Base-by-base conservation (phyloP, 2,797 vertebrate species). In the Malacoraja senta region DNA sequence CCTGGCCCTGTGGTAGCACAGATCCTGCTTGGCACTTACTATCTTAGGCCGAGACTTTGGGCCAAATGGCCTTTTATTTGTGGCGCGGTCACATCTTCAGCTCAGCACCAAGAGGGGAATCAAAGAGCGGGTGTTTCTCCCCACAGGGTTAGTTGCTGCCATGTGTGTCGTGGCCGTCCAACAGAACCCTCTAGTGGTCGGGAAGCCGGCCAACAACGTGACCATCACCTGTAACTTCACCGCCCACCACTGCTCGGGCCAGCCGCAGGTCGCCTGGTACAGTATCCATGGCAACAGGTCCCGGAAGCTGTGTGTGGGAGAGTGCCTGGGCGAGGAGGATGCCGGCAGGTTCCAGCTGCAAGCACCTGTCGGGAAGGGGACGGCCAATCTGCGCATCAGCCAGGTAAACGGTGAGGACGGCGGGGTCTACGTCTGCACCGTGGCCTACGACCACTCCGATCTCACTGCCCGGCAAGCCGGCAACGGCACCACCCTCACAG, bases 351-450 rank as follows among this genome's bases (percentile, higher is more conserved):
- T 95, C 83, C 93, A 63, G 53, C 93, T 94, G 61, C 13, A 26
- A 0, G 1, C 0, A 17, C 4, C 0, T 12, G 6, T 19, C 74
- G 3, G 61, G 13, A 0, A 4, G 44, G 94, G 32, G 93, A 0
- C 94, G 2, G 72, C 72, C 71, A 93, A 68, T 21, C 96, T 97
- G 93, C 94, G 95, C 13, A 95, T 97, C 32, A 94, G 93, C 13
- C 3, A 93, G 0, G 44, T 95, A 93, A 90, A 84, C 2, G 1
- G 32, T 38, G 93, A 95, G 0, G 97, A 97, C 95, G 97, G 94
- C 0, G 97, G 94, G 26, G 63, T 97, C 94, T 97, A 97, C 10
- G 81, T 96, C 94, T 97, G 97, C 93, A 96, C 96, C 91, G 93
- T 97, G 68, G 95, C 95, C 91, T 95, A 94, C 35, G 8, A 38